phyloP scores from a whole-genome alignment of 2,888 invertebrate species.

The Tipula helvola region DNA sequence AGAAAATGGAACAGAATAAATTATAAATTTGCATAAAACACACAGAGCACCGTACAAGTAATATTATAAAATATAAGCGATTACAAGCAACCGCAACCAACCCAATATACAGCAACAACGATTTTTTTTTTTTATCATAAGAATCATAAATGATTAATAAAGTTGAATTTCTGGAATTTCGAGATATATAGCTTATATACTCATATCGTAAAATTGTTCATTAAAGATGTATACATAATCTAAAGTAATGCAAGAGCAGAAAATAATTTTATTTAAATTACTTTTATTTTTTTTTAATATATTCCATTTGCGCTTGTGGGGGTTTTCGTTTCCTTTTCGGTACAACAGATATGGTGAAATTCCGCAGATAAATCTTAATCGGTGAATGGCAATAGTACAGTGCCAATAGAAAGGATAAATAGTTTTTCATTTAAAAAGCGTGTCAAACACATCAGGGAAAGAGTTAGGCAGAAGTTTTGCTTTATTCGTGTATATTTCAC shows the following conservation, averaged over 20 bases:
- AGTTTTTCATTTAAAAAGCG: too few species aligned
- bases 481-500: background rate
- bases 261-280: background rate
- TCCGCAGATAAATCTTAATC: background rate
- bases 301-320: background rate
- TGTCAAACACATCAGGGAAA: background rate
- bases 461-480: background rate
- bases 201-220: background rate
- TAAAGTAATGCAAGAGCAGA: background rate
- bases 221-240: background rate
- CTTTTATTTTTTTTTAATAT: background rate
- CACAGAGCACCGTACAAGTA: background rate
- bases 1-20: background rate
- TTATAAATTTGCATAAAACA: background rate
- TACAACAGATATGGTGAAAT: background rate
- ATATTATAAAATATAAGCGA: background rate
- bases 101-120: background rate
- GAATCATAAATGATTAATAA: background rate
- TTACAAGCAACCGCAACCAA: background rate
- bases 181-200: background rate
- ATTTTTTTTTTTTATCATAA: background rate
- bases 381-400: too few species aligned
- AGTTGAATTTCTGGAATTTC: background rate
- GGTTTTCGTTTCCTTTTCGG: background rate
- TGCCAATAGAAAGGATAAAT: too few species aligned